Evolutionary conservation across 1,140 invertebrate genomes (phyloP), one percentile per base, ranked within the genome.

Genomic region (Magallana gigas): DNA sequence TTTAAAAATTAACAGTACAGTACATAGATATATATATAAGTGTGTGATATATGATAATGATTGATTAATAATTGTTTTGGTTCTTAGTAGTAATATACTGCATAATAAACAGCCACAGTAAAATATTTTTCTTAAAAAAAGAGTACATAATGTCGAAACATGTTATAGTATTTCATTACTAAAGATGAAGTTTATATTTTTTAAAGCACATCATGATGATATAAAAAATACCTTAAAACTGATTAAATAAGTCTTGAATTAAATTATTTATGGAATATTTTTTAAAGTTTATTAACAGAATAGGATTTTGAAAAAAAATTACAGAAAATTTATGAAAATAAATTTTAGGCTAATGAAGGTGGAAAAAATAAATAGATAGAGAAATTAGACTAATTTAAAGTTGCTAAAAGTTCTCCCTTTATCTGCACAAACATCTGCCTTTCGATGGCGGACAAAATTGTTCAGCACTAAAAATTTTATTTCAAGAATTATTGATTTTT

Each of bases 401-500:
- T 62, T 62, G n/a, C n/a, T 12, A 12, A 62, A 62, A 12, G 11
- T 48, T 36, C 36, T 36, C 5, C 36, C 36, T 5, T 76, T 76
- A 76, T 76, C 68, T 23, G 7, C 36, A 76, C 36, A 9, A 76
- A 76, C 68, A 76, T 76, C 68, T 76, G 68, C 68, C 12, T 11
- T 76, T 1, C 36, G 29, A 29, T 76, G 23, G 68, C 18, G 3
- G 23, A 29, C 1, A 29, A 29, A 76, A 76, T 29, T 48, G 23
- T 76, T 76, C 68, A 76, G 9, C 68, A 29, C 68, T 76, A 29
- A 48, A 36, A 29, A 14, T 29, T 29, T 29, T 29, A 76, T 76
- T 76, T 76, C 68, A 12, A 76, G 68, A 76, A 76, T 76, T 76
- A 76, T 76, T 76, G 68, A 76, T 76, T 76, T 76, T 76, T 76